Evolutionary conservation across 2,113 vertebrate genomes (phyloP).

Genomic region (Dermatemys mawii): DNA sequence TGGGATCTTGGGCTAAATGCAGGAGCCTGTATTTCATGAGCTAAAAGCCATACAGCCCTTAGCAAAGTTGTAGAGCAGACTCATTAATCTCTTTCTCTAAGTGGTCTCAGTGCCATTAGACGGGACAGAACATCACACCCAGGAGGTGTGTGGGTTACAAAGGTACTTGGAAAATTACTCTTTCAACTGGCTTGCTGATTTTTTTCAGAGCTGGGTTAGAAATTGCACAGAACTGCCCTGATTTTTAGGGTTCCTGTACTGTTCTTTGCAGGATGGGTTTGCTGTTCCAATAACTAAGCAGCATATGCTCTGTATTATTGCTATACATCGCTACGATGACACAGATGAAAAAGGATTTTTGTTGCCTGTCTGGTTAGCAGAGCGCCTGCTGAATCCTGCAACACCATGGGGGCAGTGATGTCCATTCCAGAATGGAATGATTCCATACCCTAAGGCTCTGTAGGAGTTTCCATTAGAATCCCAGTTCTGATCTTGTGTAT

Average conservation of each 20-base stretch:
- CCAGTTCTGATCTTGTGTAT: not conserved
- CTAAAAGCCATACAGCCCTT: too few relatives aligned
- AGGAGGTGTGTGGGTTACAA: too few relatives aligned
- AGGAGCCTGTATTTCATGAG: too few relatives aligned
- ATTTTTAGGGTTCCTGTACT: not conserved
- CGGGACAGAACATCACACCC: too few relatives aligned
- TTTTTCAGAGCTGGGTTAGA: not conserved
- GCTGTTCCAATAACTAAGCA: not conserved
- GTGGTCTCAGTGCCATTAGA: too few relatives aligned
- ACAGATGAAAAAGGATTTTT: not conserved
- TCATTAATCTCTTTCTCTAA: too few relatives aligned
- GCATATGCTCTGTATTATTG: not conserved
- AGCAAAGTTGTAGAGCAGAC: too few relatives aligned
- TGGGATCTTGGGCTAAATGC: too few relatives aligned
- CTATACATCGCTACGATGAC: not conserved
- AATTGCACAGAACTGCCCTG: not conserved
- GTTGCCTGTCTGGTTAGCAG: not conserved
- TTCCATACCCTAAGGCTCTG: not conserved
- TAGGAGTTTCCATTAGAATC: not conserved
- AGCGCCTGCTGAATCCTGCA: not conserved
- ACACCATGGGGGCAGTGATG: not conserved
- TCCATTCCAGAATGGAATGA: not conserved
- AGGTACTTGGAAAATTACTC: not conserved
- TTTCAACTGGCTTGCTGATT: not conserved
- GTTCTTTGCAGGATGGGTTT: not conserved